These are phyloP conservation scores for Galbula dea DNA, from an alignment of 2,113 vertebrate species.

Conservation along the genomic window DNA sequence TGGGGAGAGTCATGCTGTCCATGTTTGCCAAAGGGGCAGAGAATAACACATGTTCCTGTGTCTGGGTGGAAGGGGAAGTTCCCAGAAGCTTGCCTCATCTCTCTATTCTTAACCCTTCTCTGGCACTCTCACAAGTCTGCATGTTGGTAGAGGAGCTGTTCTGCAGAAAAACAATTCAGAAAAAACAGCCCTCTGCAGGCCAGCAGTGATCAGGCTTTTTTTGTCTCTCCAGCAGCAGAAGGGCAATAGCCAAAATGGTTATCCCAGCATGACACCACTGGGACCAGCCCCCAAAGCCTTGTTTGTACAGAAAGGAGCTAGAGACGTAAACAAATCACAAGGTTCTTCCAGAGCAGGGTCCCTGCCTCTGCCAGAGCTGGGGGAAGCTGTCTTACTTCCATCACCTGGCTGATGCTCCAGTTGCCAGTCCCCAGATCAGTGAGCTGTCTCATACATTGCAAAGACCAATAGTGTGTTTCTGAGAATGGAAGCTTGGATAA, in stretches of 20 bases:
- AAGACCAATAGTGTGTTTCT: neutral
- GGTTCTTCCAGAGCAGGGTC: neutral
- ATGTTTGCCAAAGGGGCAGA: slow-evolving; percentile 39
- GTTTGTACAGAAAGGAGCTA: neutral
- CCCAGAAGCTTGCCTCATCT: slow-evolving; percentile 48
- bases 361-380: neutral
- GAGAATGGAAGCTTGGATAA: neutral
- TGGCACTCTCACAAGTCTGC: neutral
- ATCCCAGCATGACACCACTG: fast-evolving
- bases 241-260: neutral
- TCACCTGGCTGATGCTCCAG: neutral
- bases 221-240: neutral
- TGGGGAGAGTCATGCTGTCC: slow-evolving; percentile 25
- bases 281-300: neutral
- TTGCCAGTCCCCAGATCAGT: neutral
- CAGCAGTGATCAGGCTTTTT: neutral
- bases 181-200: neutral
- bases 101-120: slow-evolving; percentile 47
- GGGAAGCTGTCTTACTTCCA: neutral
- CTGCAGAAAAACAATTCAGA: neutral
- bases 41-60: slow-evolving; percentile 18
- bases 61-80: slow-evolving; percentile 12
- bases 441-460: fast-evolving
- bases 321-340: neutral
- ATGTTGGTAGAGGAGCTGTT: neutral